Evolutionary conservation across 2,113 vertebrate genomes (phyloP), one percentile per base, ranked within the genome.

Genomic region (Lepus timidus): DNA sequence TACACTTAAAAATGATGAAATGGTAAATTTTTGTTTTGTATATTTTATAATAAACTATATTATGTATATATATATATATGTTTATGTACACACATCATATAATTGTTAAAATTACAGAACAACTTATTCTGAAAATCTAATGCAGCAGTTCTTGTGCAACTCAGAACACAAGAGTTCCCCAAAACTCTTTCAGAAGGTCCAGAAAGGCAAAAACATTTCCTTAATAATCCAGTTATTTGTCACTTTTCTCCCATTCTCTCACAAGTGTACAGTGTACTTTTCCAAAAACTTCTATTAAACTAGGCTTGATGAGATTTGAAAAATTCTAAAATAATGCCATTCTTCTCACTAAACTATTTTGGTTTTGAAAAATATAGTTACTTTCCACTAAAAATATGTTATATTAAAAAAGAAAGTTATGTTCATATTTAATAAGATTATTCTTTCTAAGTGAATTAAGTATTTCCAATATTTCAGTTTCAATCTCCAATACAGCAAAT

Each of bases 261-360:
- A 71, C 6, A 62, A 71, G 7, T 3, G 3, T 61, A 74, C 1
- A 67, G 3, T 14, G 6, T 2, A 55, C 23, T 79, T 88, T 96
- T 92, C 70, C 52, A 91, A 88, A 92, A 39, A 19, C 6, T 58
- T 96, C 68, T 68, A 93, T n/a, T n/a, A 88, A 96, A 29, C 49
- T 62, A 95, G 20, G 91, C 14, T 64, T 76, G 78, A 94, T 67
- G 58, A 95, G 49, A 91, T 22, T 27, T 85, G 10, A 61, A 84
- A 85, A 90, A 80, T 49, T n/a, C 3, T n/a, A 81, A 58, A 91
- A 79, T 0, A 33, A 65, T n/a, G 70, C 9, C 6, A 89, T 19
- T 85, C 67, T 44, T 91, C n/a, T 94, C n/a, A n/a, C 1, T 74
- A 85, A 61, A 74, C 31, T 20, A 67, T 82, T 92, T 75, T 71